These are phyloP conservation scores for Theristicus caerulescens DNA, from an alignment of 2,113 vertebrate genomes.

Conservation along the genomic window DNA sequence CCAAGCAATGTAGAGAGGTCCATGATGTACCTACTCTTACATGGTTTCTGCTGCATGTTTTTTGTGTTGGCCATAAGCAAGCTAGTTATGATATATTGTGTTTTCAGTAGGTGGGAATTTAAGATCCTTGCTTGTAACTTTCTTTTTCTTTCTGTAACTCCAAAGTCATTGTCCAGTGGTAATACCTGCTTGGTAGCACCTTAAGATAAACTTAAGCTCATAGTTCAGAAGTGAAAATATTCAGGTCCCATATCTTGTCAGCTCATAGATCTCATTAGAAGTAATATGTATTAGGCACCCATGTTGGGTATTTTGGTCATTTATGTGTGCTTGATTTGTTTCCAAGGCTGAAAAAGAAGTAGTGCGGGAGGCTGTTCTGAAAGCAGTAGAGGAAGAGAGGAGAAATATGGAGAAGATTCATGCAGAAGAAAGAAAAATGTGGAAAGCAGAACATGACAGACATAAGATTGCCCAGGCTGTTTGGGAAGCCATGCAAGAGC, in stretches of 20 bases:
- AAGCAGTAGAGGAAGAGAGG: conserved; percentile 75
- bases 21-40: neutral
- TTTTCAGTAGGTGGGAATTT: neutral
- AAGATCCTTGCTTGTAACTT: neutral
- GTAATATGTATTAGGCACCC: neutral
- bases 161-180: neutral
- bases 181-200: neutral
- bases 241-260: neutral
- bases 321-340: conserved; percentile 19
- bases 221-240: neutral
- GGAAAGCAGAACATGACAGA: conserved; percentile 68
- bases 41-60: neutral
- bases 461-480: conserved; percentile 66
- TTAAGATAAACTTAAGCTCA: neutral
- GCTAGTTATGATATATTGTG: neutral
- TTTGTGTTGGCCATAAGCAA: neutral
- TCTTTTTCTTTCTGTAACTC: neutral
- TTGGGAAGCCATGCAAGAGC: conserved; percentile 65
- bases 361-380: conserved; percentile 65
- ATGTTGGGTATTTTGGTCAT: neutral
- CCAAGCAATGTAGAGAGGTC: neutral
- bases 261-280: neutral
- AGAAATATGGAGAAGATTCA: conserved; percentile 70
- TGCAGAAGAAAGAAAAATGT: conserved; percentile 72
- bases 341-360: conserved; percentile 73